Evolutionary conservation across 2,888 invertebrate genomes (phyloP), one percentile per base, ranked within the genome.

Genomic region (Mythimna vitellina): DNA sequence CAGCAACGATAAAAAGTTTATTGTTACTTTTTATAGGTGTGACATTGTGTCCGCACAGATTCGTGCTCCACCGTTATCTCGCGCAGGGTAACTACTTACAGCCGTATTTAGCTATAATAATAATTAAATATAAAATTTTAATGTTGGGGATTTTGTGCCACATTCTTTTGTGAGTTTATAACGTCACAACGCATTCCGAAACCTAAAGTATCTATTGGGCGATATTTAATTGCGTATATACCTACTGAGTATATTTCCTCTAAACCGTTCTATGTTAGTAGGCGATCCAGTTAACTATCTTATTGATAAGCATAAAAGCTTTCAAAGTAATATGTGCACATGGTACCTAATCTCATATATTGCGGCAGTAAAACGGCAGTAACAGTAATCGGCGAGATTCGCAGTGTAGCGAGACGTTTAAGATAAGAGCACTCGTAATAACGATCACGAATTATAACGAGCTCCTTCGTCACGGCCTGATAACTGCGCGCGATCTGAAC

Each of bases 1-100:
- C 88, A 82, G 87, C 89, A 87, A 89, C 91, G 87, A 89, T 93
- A 94, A 94, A 93, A 92, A 89, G 85, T 91, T 93, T 92, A 94
- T 92, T 91, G 94, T 92, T 90, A 87, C 90, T 93, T 93, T 94
- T 94, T 93, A 94, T 89, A 87, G 89, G 84, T 88, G 82, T 84
- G 87, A 92, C 93, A 91, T 93, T 91, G 89, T 89, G 86, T 76
- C 71, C 60, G 80, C 87, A 89, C 88, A 87, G 91, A 89, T 90
- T 90, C 86, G 81, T 80, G 78, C 82, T 65, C 67, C 69, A 78
- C 76, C 75, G 78, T 79, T 86, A 86, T 88, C 84, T 82, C 70
- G 65, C 66, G 54, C 71, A 38, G 68, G 72, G 73, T 38, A 64
- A 69, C 79, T 69, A 51, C n/a, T n/a, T n/a, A n/a, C 70, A 65